Evolutionary conservation across 2,113 vertebrate species (phyloP).

Genomic region (Plestiodon gilberti): DNA sequence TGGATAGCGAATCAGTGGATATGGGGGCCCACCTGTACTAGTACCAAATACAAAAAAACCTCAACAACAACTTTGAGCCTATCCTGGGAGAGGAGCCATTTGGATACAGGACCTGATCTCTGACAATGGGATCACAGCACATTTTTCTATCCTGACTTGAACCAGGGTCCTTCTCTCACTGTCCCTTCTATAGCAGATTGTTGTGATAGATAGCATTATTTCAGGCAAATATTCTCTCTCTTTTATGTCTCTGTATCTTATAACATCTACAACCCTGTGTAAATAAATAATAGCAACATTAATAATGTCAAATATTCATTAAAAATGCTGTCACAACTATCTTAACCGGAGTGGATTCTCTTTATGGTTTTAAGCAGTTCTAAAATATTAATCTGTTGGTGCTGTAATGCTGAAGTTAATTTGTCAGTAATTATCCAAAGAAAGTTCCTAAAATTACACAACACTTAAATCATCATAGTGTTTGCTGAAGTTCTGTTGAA

Average conservation of each 20-base stretch:
- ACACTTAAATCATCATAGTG: conserved; percentile 30
- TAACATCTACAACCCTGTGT: conserved; percentile 8
- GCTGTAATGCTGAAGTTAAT: conserved; percentile 53
- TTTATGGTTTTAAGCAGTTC: conserved; percentile 54
- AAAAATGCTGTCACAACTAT: conserved; percentile 50
- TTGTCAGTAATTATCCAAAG: conserved; percentile 55
- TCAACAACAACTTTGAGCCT: no score
- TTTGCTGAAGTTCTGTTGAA: conserved; percentile 20
- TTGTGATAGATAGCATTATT: conserved; percentile 37
- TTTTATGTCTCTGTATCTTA: conserved; percentile 21
- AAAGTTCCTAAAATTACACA: conserved; percentile 53
- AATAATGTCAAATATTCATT: conserved; percentile 65
- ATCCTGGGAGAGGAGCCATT: neutral
- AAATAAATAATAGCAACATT: conserved; percentile 56
- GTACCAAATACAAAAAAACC: no score
- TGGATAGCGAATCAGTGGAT: no score
- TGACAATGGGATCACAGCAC: neutral
- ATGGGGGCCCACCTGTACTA: no score
- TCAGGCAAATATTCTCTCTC: fast-evolving
- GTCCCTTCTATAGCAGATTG: conserved; percentile 35
- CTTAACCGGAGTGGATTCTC: conserved; percentile 52
- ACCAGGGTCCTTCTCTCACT: neutral
- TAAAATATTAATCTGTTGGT: conserved; percentile 68
- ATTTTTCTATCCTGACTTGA: neutral
- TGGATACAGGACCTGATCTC: no score